phyloP scores from a whole-genome alignment of 2,888 invertebrate genomes.

The Drosophila robusta region DNA sequence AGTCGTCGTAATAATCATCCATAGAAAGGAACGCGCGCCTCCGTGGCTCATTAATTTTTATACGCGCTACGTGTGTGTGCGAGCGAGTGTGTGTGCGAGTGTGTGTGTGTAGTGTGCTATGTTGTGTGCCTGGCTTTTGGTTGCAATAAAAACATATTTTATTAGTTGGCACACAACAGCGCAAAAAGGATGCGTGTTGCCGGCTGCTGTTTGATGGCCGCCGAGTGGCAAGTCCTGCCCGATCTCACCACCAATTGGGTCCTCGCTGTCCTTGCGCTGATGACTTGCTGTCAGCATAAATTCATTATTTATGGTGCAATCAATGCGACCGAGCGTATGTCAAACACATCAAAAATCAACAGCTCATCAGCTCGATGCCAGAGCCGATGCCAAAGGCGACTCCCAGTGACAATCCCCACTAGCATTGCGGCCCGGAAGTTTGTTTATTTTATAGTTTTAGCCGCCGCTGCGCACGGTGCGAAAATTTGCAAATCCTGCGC shows the following conservation, averaged over 20 bases:
- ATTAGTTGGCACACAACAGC: slow-evolving; percentile 71
- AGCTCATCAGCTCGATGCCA: slow-evolving; percentile 60
- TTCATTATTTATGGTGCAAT: slow-evolving; percentile 85
- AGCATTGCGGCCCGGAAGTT: slow-evolving; percentile 73
- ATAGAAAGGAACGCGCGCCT: slow-evolving; percentile 68
- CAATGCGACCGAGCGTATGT: slow-evolving; percentile 85
- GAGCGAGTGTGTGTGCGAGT: slow-evolving; percentile 14
- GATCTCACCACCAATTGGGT: slow-evolving; percentile 52
- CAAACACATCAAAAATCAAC: slow-evolving; percentile 85
- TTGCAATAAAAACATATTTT: slow-evolving; percentile 81
- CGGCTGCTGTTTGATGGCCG: not conserved
- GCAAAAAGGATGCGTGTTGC: slow-evolving; percentile 54
- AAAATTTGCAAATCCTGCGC: slow-evolving; percentile 63
- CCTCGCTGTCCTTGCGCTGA: slow-evolving; percentile 40
- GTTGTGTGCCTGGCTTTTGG: slow-evolving; percentile 48
- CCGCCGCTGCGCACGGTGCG: slow-evolving; percentile 60
- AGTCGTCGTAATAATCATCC: slow-evolving; percentile 19
- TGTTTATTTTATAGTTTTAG: slow-evolving; percentile 83
- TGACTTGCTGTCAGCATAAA: slow-evolving; percentile 85
- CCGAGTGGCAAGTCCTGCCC: slow-evolving; percentile 13
- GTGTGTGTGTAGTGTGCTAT: slow-evolving; percentile 25
- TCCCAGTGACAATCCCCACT: slow-evolving; percentile 2
- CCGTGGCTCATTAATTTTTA: slow-evolving; percentile 84
- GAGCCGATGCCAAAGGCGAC: slow-evolving; percentile 20
- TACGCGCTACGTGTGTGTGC: slow-evolving; percentile 50